Base-by-base conservation (phyloP, 2,888 invertebrate species). In the Axea sp. region DNA sequence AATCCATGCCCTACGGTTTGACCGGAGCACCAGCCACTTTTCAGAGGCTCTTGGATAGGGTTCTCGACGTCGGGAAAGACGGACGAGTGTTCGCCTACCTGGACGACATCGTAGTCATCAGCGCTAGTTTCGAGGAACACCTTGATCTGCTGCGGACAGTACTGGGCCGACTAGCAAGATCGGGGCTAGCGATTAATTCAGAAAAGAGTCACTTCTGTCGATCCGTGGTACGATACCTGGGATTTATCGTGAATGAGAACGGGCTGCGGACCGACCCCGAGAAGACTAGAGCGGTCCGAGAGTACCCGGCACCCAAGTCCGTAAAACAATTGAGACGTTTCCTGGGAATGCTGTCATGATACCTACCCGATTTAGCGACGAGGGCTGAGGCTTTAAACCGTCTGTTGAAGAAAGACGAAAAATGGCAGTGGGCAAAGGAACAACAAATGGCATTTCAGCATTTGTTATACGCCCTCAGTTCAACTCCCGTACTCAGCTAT, bases 11-110 rank as follows among this genome's bases (percentile, higher is more conserved):
- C 0, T 77, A 62, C 24, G 75, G 75, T 4, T 35, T 77, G 2
- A 73, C 74, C 3, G 15, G 15, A 1, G 76, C 73, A 4, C 76
- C 75, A 0, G 64, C 68, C 0, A 78, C 77, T 3, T 76, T 74
- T 28, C 72, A 75, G n/a, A 65, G 76, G 0, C 8, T 75, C 2
- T 5, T 75, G 0, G 74, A 76, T 24, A n/a, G 19, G 1, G 9
- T 74, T 2, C 5, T 75, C 2, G 55, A n/a, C n/a, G n/a, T 8
- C 19, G 37, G 19, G 4, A 5, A 17, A 5, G 1, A 8, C 6
- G 19, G 37, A 3, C n/a, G 5, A 19, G 19, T 4, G 62, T 1
- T 73, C 22, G 73, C 62, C 0, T 75, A 73, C 9, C 41, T 68
- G 4, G 75, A 73, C 26, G 73, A 76, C 19, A 65, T 76, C 3